Conservation (phyloP, 2,113 vertebrate genomes). For the Rousettus leschenaultii region DNA sequence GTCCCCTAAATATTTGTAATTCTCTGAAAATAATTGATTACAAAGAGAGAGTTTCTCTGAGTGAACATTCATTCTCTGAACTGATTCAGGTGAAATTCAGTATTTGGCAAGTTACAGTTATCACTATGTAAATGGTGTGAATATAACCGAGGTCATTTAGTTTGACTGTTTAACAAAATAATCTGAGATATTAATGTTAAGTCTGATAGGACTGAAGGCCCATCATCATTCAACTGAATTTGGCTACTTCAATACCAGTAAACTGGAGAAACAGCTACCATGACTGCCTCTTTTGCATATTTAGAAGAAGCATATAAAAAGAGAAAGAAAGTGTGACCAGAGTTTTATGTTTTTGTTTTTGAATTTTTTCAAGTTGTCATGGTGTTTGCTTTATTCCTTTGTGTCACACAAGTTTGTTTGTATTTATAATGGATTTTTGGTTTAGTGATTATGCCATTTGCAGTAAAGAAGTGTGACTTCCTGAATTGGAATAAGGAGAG, state of each 20-base stretch:
- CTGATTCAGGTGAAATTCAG: constrained; percentile 67
- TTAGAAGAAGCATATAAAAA: background rate
- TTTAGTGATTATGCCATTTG: background rate
- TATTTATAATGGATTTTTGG: background rate
- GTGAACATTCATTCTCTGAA: constrained; percentile 45
- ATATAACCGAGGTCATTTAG: constrained; percentile 49
- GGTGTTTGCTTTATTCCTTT: background rate
- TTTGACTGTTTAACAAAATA: constrained; percentile 45
- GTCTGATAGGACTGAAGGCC: constrained; percentile 31
- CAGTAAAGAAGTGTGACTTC: background rate
- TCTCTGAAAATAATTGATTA: constrained; percentile 50
- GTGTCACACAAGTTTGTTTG: background rate
- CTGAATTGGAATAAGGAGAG: constrained; percentile 4
- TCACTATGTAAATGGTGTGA: constrained; percentile 28
- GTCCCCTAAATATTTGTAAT: constrained; percentile 9
- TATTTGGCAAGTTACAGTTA: constrained; percentile 63
- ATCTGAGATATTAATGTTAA: constrained; percentile 53
- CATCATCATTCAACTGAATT: constrained; percentile 59
- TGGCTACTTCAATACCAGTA: constrained; percentile 47
- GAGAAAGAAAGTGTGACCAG: background rate
- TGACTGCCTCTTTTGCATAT: background rate
- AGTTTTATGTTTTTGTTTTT: background rate
- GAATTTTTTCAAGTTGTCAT: background rate
- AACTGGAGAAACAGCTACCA: constrained; percentile 42
- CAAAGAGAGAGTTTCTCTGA: constrained; percentile 53